These are phyloP conservation scores for Tricholaema leucomelas DNA, from an alignment of 2,113 vertebrate genomes.

Conservation along the genomic window DNA sequence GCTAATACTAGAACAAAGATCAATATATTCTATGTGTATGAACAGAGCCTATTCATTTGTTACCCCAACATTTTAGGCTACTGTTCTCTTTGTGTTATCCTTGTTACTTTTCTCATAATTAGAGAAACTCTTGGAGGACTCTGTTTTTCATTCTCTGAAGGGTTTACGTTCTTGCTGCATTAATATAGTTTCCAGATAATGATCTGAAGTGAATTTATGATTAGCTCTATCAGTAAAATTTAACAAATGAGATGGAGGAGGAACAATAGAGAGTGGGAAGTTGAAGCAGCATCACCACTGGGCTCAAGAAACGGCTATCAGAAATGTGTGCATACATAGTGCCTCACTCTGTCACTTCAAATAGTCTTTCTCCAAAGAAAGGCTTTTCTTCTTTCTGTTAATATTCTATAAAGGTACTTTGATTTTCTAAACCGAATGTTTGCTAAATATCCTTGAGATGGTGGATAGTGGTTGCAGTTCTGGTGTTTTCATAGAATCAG, in stretches of 20 bases:
- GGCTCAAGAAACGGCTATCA: neutral
- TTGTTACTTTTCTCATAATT: constrained; percentile 1
- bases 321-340: neutral
- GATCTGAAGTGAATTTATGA: neutral
- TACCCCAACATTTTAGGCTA: neutral
- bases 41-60: neutral
- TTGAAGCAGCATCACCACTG: neutral
- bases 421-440: neutral
- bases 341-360: neutral
- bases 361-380: neutral
- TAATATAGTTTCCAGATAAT: neutral
- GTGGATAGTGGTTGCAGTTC: neutral
- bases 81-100: neutral
- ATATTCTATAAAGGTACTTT: neutral
- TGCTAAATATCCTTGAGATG: neutral
- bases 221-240: neutral
- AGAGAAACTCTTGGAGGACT: neutral
- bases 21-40: neutral
- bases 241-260: neutral
- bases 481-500: too few species aligned
- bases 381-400: neutral
- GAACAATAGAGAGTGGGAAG: neutral
- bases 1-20: neutral
- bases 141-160: neutral
- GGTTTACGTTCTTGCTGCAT: neutral